Evolutionary conservation across 53 echinoderm and acorn worm species (phyloP).

Genomic region (Arbacia lixula): DNA sequence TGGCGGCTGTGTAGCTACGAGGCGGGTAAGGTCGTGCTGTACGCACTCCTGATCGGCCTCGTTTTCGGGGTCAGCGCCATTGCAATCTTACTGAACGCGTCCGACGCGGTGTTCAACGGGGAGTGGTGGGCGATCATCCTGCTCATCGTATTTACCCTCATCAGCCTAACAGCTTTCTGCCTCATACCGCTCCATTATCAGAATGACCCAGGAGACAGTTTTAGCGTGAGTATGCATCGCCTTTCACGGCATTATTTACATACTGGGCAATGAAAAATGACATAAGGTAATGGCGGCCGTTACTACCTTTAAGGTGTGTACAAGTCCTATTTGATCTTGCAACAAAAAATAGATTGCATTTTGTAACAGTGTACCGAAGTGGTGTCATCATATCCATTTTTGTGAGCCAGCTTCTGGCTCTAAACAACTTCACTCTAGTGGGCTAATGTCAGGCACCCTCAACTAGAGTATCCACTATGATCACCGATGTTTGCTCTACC

Average conservation of each 20-base stretch:
- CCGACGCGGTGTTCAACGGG: not conserved
- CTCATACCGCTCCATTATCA: conserved; percentile 80
- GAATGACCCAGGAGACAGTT: conserved; percentile 59
- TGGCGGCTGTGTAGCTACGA: conserved; percentile 38
- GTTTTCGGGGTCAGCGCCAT: conserved; percentile 49
- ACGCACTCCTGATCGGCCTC: conserved; percentile 53
- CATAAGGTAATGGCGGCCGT: no score
- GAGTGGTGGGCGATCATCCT: conserved; percentile 67
- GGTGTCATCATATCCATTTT: no score
- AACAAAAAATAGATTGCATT: no score
- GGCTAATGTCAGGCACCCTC: no score
- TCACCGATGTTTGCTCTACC: no score
- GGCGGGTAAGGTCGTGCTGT: conserved; percentile 65
- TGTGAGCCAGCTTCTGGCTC: no score
- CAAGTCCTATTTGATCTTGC: no score
- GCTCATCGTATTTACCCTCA: conserved; percentile 11
- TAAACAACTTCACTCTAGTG: no score
- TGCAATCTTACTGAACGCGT: not conserved
- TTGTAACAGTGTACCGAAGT: no score
- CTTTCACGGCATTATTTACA: not conserved
- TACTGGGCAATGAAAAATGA: not conserved
- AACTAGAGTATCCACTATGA: no score
- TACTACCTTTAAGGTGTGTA: no score
- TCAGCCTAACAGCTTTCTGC: conserved; percentile 51
- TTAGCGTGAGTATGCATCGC: conserved; percentile 57